Conservation (phyloP, 1,140 invertebrate genomes). For the Drosophila hydei region DNA sequence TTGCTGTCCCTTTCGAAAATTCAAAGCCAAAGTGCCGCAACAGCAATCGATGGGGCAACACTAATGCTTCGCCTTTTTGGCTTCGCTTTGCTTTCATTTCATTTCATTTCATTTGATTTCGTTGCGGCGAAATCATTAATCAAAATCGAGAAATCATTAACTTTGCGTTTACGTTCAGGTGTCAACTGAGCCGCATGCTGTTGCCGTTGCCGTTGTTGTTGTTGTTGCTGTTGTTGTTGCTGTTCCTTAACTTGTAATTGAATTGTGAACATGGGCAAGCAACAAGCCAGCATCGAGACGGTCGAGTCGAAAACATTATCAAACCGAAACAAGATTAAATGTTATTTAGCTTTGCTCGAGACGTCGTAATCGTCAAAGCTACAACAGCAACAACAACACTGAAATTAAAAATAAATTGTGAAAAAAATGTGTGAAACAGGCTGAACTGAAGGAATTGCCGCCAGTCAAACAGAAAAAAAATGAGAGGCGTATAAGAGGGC, state of each 20-base stretch:
- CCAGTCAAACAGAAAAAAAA: constrained; percentile 22
- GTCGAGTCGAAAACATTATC: constrained; percentile 20
- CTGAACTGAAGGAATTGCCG: constrained; percentile 44
- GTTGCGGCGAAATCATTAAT: constrained; percentile 64
- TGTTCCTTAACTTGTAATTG: constrained; percentile 72
- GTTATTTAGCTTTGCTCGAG: constrained; percentile 29
- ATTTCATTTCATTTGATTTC: constrained; percentile 44
- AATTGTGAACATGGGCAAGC: constrained; percentile 63
- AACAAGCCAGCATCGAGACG: constrained; percentile 20
- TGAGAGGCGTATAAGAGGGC: background rate
- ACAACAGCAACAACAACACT: background rate
- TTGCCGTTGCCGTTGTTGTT: constrained; percentile 21
- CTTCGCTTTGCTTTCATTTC: constrained; percentile 43
- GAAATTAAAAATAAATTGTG: background rate
- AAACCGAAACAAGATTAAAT: constrained; percentile 54
- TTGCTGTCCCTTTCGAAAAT: constrained; percentile 35
- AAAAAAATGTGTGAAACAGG: constrained; percentile 63
- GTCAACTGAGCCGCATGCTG: constrained; percentile 60
- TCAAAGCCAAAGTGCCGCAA: constrained; percentile 46
- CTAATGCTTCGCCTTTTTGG: constrained; percentile 26
- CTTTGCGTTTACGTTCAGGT: constrained; percentile 60
- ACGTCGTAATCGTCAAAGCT: background rate
- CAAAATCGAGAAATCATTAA: constrained; percentile 74
- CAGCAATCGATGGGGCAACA: constrained; percentile 27
- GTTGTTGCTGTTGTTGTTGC: constrained; percentile 25